Evolutionary conservation across 1,140 invertebrate species (phyloP).

Genomic region (Dendroctonus valens): DNA sequence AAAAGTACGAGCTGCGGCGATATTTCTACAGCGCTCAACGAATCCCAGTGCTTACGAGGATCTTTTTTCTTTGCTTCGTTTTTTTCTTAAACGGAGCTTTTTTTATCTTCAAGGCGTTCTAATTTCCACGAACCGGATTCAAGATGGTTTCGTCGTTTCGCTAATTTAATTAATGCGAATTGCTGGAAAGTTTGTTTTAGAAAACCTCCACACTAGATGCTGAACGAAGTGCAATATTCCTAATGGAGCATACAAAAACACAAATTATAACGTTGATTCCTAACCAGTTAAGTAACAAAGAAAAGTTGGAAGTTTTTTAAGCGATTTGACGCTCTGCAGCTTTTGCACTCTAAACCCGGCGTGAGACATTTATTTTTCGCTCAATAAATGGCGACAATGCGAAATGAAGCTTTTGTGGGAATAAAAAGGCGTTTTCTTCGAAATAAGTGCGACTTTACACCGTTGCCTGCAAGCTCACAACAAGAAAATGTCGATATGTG

Average conservation of each 20-base stretch:
- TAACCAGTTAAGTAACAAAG: not conserved
- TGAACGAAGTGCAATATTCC: not conserved
- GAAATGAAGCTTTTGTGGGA: not conserved
- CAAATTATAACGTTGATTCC: no score
- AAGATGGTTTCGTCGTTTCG: not conserved
- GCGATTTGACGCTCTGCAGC: no score
- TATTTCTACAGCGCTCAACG: conserved; percentile 14
- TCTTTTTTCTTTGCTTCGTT: conserved; percentile 13
- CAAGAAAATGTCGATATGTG: not conserved
- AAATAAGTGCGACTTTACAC: not conserved
- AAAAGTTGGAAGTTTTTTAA: not conserved
- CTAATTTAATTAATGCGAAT: conserved; percentile 1
- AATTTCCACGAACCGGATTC: conserved; percentile 4
- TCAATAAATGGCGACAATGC: not conserved
- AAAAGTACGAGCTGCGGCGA: conserved; percentile 17
- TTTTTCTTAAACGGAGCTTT: conserved; percentile 8
- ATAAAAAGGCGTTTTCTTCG: not conserved
- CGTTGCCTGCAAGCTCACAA: not conserved
- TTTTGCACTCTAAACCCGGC: not conserved
- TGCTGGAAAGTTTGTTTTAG: not conserved
- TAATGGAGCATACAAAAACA: no score
- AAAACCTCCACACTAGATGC: not conserved
- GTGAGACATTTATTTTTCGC: not conserved
- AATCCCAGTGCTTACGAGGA: conserved; percentile 15
- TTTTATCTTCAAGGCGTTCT: not conserved